A percentile compares a stretch with the other conserved stretches of the same genome.
Conservation (phyloP, 2,797 vertebrate species). For the Erpetoichthys calabaricus region DNA sequence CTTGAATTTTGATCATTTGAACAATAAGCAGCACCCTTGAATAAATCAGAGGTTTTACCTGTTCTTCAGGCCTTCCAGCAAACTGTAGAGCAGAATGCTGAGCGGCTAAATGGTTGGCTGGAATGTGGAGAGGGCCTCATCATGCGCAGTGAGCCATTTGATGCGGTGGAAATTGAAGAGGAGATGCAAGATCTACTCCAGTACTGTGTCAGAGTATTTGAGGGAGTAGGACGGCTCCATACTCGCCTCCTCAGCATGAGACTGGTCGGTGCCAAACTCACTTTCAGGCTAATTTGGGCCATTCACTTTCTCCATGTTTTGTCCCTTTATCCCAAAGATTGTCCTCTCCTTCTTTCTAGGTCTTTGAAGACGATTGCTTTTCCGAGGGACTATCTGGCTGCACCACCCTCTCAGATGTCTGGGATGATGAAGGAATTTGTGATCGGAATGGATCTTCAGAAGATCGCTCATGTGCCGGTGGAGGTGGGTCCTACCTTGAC, state of each 20-base stretch:
- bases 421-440: slow-evolving; percentile 29
- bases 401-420: slow-evolving; percentile 42
- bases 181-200: slow-evolving; percentile 50
- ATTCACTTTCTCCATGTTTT: slow-evolving; percentile 22
- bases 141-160: slow-evolving; percentile 38
- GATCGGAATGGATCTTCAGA: slow-evolving; percentile 13
- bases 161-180: slow-evolving; percentile 42
- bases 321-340: slow-evolving; percentile 13
- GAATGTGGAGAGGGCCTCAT: slow-evolving; percentile 49
- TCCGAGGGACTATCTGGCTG: slow-evolving; percentile 38
- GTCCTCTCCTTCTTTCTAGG: slow-evolving; percentile 31
- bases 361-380: slow-evolving; percentile 53
- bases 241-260: slow-evolving; percentile 64
- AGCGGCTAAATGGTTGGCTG: slow-evolving; percentile 44
- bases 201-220: slow-evolving; percentile 46
- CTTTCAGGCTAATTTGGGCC: not conserved
- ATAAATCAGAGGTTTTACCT: too few species aligned
- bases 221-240: slow-evolving; percentile 45
- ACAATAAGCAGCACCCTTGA: not conserved
- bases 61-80: slow-evolving; percentile 47
- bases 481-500: slow-evolving; percentile 24
- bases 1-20: not conserved
- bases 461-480: slow-evolving; percentile 6
- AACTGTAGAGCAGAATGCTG: slow-evolving; percentile 44
- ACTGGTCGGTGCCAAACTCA: slow-evolving; percentile 40